These are phyloP conservation scores for Lypha dubia DNA, from an alignment of 2,888 invertebrate genomes.

Conservation along the genomic window DNA sequence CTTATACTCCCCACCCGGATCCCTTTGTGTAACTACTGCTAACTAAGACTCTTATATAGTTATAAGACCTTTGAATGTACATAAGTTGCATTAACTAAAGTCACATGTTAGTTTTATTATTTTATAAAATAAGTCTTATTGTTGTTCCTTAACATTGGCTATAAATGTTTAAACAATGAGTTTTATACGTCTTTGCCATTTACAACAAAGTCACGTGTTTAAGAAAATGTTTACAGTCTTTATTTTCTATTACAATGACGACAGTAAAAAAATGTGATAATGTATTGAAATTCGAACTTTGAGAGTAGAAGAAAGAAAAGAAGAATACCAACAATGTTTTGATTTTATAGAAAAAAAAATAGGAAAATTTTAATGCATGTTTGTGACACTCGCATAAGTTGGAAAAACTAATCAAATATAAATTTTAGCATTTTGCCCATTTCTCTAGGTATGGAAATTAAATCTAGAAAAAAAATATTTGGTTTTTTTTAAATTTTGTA, in stretches of 20 bases:
- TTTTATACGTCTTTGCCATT: neutral
- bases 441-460: too few species aligned
- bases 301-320: conserved; percentile 3
- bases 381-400: neutral
- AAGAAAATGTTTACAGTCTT: conserved; percentile 9
- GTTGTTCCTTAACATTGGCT: neutral
- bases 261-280: conserved; percentile 31
- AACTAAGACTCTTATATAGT: neutral
- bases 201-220: conserved; percentile 20
- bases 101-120: conserved; percentile 4
- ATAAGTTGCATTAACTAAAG: neutral
- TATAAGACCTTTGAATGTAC: neutral
- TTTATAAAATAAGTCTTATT: neutral
- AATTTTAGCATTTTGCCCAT: too few species aligned
- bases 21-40: neutral
- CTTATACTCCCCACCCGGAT: too few species aligned
- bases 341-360: neutral
- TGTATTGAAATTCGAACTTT: conserved; percentile 16
- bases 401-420: neutral
- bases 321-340: neutral
- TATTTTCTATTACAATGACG: neutral
- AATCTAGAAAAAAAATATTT: too few species aligned
- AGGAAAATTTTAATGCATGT: neutral
- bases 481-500: too few species aligned
- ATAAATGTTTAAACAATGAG: conserved; percentile 11